Base-by-base conservation (phyloP, 2,888 invertebrate genomes). In the Hypomecis punctinalis region DNA sequence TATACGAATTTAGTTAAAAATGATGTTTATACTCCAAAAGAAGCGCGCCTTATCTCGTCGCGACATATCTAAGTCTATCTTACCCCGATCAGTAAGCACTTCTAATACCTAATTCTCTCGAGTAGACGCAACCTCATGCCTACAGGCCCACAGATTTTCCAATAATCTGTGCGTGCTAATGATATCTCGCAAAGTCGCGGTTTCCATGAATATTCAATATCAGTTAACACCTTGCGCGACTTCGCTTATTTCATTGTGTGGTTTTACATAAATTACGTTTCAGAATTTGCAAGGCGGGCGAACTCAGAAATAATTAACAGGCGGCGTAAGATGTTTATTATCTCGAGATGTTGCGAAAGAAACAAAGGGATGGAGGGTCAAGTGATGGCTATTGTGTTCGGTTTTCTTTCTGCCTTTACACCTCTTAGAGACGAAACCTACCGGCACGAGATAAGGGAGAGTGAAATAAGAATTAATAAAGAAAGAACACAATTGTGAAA, bases 171-270 rank as follows among this genome's bases (percentile, higher is more conserved):
- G 49, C 59, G 43, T 40, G 13, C 54, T 64, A 36, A 61, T 42
- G 57, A 61, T 58, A 57, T 48, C 65, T 57, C 46, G 54, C 40
- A 59, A 66, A 59, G 58, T 66, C 39, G 42, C 9, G 45, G 48
- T 42, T 43, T 43, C 45, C 57, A 67, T 72, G 72, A 72, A 72
- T 72, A 72, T 72, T 70, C 66, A 69, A 67, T 63, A 52, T 47
- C 46, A 65, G 66, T 61, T 63, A 65, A 66, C 67, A 67, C 68
- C 68, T 67, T 63, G 61, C 64, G 62, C 62, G 64, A 63, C 58
- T 69, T 69, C 55, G 57, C 51, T 66, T 64, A 68, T 68, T 69
- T 61, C 56, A 64, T 57, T 57, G 56, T 53, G 58, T 49, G 55
- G 49, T 66, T 61, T 63, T 60, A 67, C 66, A 67, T 67, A 63